Evolutionary conservation across 2,113 vertebrate species (phyloP).

Genomic region (Lampris incognitus): DNA sequence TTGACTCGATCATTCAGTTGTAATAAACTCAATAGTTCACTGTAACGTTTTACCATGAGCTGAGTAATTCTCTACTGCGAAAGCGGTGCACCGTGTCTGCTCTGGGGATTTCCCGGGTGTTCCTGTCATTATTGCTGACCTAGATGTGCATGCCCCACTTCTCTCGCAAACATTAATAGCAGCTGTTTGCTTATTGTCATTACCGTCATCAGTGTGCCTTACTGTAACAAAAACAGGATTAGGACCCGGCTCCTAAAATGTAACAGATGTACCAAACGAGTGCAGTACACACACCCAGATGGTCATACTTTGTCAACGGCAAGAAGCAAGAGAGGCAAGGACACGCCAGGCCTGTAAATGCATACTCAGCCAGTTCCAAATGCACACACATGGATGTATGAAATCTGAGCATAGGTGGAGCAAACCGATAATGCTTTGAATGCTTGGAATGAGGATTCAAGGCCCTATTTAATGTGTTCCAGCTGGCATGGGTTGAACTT

Average conservation of each 20-base stretch:
- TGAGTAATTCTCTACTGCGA: constrained; percentile 29
- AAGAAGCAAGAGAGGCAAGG: background rate
- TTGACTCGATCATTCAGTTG: background rate
- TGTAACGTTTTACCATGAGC: background rate
- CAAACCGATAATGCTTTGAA: background rate
- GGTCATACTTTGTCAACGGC: constrained; percentile 23
- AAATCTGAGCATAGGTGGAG: background rate
- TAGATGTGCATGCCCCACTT: constrained; percentile 53
- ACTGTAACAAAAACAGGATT: constrained; percentile 64
- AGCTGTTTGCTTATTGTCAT: constrained; percentile 30
- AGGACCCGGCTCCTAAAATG: constrained; percentile 25
- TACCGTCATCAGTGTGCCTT: background rate
- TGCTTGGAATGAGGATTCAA: background rate
- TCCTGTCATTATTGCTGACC: constrained; percentile 59
- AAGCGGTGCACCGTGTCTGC: constrained; percentile 52
- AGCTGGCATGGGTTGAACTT: background rate
- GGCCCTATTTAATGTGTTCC: background rate
- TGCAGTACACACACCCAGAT: constrained; percentile 63
- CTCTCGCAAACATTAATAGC: constrained; percentile 41
- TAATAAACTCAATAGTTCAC: constrained; percentile 10
- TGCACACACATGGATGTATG: background rate
- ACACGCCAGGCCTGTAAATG: background rate
- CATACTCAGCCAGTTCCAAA: background rate
- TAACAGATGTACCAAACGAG: constrained; percentile 62
- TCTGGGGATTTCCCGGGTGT: constrained; percentile 54